Evolutionary conservation across 2,113 vertebrate species (phyloP), one percentile per base, ranked within the genome.

Genomic region (Chionodraco myersi): DNA sequence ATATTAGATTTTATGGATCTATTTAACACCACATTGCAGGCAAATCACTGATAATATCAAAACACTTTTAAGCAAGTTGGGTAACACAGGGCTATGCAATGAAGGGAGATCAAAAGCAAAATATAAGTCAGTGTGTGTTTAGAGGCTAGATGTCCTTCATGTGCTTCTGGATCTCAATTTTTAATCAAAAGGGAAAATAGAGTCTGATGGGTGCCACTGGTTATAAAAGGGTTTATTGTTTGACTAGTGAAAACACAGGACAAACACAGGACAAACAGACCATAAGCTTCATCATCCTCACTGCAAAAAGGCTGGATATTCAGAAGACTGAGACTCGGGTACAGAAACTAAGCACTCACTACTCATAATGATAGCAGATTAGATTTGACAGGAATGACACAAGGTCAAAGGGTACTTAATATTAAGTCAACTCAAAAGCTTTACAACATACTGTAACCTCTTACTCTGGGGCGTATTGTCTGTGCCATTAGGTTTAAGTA

Each of bases 361-460:
- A 48, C 47, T 63, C 56, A 26, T 71, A 36, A 14, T 47, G 34
- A 41, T 0, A 16, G 54, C 61, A 16, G 45, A 70, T 78, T 60
- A 74, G 34, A 36, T 47, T 21, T 62, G 8, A 67, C 16, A 66
- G 21, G 41, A 76, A 72, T 60, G 15, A 56, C 18, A 59, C 14
- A n/a, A 26, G 14, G 45, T 64, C 59, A 47, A 48, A 49, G 68
- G 63, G 23, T 48, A 66, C 60, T 75, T 66, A 75, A 34, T 44
- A 60, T 58, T 0, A 67, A 79, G 51, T 44, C 60, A 66, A 67
- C 66, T 79, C 13, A 69, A 72, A 75, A 67, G 75, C 48, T 66
- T 72, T 49, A 36, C 36, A 63, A 2, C 41, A 63, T 68, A 64
- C 5, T 41, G 36, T 41, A 7, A 41, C 9, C 1, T 64, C 41